Evolutionary conservation across 2,888 invertebrate species (phyloP).

Genomic region (Sarcophaga carnaria): DNA sequence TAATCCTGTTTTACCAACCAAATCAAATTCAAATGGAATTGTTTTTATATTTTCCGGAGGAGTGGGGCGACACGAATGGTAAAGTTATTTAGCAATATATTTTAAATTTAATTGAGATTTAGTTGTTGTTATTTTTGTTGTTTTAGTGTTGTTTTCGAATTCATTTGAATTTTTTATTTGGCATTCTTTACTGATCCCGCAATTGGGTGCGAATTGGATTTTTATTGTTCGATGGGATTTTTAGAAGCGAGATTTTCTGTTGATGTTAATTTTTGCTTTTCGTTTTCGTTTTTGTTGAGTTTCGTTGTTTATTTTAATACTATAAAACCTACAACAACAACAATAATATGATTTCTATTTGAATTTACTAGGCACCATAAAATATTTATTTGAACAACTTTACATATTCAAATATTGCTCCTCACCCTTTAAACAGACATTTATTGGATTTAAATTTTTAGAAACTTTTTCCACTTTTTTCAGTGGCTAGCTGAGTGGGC

Average conservation of each 20-base stretch:
- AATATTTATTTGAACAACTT: too few relatives aligned
- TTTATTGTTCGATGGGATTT: constrained; percentile 36
- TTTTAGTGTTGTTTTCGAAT: constrained; percentile 5
- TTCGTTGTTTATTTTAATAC: constrained; percentile 8
- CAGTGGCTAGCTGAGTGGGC: too few relatives aligned
- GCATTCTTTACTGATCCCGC: background rate
- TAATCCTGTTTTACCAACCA: constrained; percentile 51
- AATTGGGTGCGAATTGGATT: constrained; percentile 37
- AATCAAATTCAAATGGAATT: background rate
- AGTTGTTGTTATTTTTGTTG: background rate
- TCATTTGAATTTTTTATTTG: constrained; percentile 26
- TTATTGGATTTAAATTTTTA: too few relatives aligned
- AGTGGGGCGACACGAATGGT: fast-evolving
- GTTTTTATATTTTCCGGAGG: background rate
- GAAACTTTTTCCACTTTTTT: too few relatives aligned
- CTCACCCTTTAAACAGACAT: too few relatives aligned
- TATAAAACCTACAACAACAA: background rate
- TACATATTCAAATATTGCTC: too few relatives aligned
- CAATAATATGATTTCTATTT: too few relatives aligned
- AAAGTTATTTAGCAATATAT: constrained; percentile 60
- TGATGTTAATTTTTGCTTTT: constrained; percentile 30
- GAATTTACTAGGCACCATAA: too few relatives aligned
- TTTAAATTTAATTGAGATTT: constrained; percentile 57
- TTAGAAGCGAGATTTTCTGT: background rate
- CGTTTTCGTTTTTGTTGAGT: background rate